A percentile compares a stretch with the other conserved stretches of the same genome.
Conservation (phyloP, 2,797 vertebrate species). For the Pseudochromis fuscus region DNA sequence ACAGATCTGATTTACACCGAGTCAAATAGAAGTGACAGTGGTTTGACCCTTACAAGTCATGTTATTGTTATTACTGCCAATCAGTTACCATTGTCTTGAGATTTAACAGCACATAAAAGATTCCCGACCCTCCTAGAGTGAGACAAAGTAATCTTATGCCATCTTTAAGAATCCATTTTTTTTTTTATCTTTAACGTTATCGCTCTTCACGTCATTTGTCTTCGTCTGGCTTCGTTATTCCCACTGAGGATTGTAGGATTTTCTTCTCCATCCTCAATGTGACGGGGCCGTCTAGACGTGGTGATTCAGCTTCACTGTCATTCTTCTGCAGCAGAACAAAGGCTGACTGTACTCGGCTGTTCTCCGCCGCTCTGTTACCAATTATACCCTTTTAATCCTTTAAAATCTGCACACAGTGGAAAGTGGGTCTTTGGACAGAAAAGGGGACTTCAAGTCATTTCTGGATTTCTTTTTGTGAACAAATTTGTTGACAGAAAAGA, state of each 20-base stretch:
- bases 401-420: not conserved
- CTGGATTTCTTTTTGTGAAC: not conserved
- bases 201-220: not conserved
- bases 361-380: slow-evolving; percentile 37
- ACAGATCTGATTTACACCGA: not conserved
- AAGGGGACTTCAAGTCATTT: not conserved
- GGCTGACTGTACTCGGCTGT: not conserved
- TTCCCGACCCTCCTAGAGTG: slow-evolving; percentile 6
- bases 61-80: slow-evolving; percentile 12
- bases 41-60: slow-evolving; percentile 21
- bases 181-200: not conserved
- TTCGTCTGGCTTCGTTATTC: slow-evolving; percentile 13
- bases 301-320: slow-evolving; percentile 37
- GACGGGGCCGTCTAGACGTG: slow-evolving; percentile 35
- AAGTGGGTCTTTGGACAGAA: not conserved
- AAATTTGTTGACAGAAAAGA: not conserved
- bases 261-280: slow-evolving; percentile 5
- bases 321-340: slow-evolving; percentile 14
- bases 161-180: not conserved
- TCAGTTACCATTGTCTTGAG: slow-evolving; percentile 6
- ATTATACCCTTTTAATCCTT: slow-evolving; percentile 18
- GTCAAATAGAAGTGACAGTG: slow-evolving; percentile 21
- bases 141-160: slow-evolving; percentile 14
- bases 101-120: slow-evolving; percentile 25
- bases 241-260: slow-evolving; percentile 23